These are phyloP conservation scores for Etheostoma perlongum DNA, from an alignment of 2,797 vertebrate genomes.

Conservation along the genomic window DNA sequence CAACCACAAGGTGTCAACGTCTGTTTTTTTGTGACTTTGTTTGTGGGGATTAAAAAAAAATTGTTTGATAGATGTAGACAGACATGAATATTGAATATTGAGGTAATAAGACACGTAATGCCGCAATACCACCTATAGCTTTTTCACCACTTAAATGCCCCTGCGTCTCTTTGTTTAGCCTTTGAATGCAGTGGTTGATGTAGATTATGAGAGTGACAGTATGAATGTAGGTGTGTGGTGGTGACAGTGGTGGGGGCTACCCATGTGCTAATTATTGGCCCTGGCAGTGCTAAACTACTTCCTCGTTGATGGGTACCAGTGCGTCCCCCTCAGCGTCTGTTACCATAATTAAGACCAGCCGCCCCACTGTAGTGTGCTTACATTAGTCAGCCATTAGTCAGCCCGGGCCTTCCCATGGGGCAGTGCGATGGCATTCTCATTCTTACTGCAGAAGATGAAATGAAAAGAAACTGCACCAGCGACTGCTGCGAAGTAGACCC, in stretches of 20 bases:
- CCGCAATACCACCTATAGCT: slow-evolving; percentile 3
- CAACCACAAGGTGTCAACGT: slow-evolving; percentile 17
- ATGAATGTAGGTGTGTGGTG: slow-evolving; percentile 36
- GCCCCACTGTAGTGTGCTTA: slow-evolving; percentile 63
- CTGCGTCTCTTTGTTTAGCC: slow-evolving; percentile 25
- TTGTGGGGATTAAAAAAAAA: too few species aligned
- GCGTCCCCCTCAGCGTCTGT: slow-evolving; percentile 74
- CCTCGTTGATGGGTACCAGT: slow-evolving; percentile 67
- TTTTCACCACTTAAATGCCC: slow-evolving; percentile 32
- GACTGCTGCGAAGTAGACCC: slow-evolving; percentile 74
- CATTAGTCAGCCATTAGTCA: slow-evolving; percentile 80
- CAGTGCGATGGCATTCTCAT: slow-evolving; percentile 67
- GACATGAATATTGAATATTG: slow-evolving; percentile 20
- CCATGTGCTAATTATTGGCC: slow-evolving; percentile 71
- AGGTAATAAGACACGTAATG: slow-evolving; percentile 15
- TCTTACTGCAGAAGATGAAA: slow-evolving; percentile 67
- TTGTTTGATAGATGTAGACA: slow-evolving; percentile 1
- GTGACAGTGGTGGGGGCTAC: slow-evolving; percentile 4
- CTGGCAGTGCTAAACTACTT: slow-evolving; percentile 63
- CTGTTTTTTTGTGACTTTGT: slow-evolving; percentile 16
- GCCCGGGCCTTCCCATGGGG: slow-evolving; percentile 73
- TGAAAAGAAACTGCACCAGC: slow-evolving; percentile 60
- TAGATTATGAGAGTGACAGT: slow-evolving; percentile 24
- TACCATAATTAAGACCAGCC: slow-evolving; percentile 81
- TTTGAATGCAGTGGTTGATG: slow-evolving; percentile 56